Evolutionary conservation across 2,888 invertebrate genomes (phyloP), one percentile per base, ranked within the genome.

Genomic region (Cantharis rufa): DNA sequence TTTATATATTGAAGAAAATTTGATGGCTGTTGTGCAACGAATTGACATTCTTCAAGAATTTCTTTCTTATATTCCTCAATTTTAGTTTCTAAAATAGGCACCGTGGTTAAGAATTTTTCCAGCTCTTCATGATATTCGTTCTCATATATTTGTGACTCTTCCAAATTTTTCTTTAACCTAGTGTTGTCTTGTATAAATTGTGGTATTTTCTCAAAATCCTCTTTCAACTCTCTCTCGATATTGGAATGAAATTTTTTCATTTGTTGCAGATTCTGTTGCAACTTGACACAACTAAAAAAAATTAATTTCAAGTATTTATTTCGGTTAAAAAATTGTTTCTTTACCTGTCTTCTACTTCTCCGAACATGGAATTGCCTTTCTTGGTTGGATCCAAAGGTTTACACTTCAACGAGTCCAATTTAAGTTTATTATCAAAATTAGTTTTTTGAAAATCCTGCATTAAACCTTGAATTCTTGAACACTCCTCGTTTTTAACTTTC

Each of bases 311-410:
- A 28, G 27, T 11, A 13, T 13, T 32, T 4, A 13, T 13, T 32
- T 32, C 9, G 9, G 7, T 48, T 48, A 48, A 48, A 48, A 48
- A 48, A n/a, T 48, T 48, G 66, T 48, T 62, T n/a, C 10, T 21
- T 69, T 28, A 86, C 85, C 85, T 85, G 74, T 86, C 86, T 77
- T 87, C 82, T 2, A 87, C 87, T 84, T 87, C 87, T 27, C 86
- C 87, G 84, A 87, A 87, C 71, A 87, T 80, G 4, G 87, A 87
- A 81, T 87, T 87, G 48, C 87, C 87, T 81, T 84, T 83, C 64
- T 82, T 83, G 21, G 82, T 78, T 62, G 80, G 77, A 80, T 86
- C 84, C 16, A 84, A 72, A 4, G 86, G 86, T 79, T 83, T 83
- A 73, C 74, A 82, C 82, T 83, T 86, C 5, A 82, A 27, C 11